A percentile compares a stretch with the other conserved stretches of the same genome.
phyloP scores from a whole-genome alignment of 2,113 vertebrate genomes.

The Myxocyprinus asiaticus region DNA sequence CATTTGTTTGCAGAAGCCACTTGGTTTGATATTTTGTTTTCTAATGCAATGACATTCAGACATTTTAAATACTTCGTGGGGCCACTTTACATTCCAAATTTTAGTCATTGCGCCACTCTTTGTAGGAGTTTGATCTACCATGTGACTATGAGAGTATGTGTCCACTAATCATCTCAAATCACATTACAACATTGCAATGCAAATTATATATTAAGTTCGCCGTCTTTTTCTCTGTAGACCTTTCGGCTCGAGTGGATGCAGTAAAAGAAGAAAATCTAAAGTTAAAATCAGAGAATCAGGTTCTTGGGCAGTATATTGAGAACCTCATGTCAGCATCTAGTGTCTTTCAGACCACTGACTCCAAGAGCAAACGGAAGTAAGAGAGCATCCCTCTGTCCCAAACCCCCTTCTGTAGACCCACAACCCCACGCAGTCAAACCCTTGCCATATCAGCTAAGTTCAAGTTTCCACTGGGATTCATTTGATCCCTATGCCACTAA shows the following conservation, averaged over 20 bases:
- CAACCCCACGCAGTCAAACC: not conserved
- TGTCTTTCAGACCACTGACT: constrained; percentile 93
- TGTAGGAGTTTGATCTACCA: no score
- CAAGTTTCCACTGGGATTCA: not conserved
- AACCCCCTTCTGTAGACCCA: not conserved
- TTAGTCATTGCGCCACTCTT: no score
- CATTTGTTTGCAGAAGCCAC: no score
- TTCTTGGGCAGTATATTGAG: constrained; percentile 77
- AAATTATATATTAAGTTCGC: not conserved
- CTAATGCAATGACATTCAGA: no score
- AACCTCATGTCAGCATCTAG: constrained; percentile 74
- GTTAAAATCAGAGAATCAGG: constrained; percentile 99
- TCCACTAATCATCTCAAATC: no score
- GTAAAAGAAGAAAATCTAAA: constrained; percentile 98
- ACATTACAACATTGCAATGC: no score
- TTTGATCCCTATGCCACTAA: not conserved
- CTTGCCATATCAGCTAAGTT: constrained; percentile 5
- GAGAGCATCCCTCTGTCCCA: not conserved
- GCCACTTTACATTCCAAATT: no score
- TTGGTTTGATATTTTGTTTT: no score
- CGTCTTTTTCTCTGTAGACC: constrained; percentile 45
- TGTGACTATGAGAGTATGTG: no score
- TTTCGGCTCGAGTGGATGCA: constrained; percentile 52
- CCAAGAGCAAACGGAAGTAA: constrained; percentile 81
- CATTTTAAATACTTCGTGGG: no score